Evolutionary conservation across 2,113 vertebrate genomes (phyloP), one percentile per base, ranked within the genome.

Genomic region (Crypturellus undulatus): DNA sequence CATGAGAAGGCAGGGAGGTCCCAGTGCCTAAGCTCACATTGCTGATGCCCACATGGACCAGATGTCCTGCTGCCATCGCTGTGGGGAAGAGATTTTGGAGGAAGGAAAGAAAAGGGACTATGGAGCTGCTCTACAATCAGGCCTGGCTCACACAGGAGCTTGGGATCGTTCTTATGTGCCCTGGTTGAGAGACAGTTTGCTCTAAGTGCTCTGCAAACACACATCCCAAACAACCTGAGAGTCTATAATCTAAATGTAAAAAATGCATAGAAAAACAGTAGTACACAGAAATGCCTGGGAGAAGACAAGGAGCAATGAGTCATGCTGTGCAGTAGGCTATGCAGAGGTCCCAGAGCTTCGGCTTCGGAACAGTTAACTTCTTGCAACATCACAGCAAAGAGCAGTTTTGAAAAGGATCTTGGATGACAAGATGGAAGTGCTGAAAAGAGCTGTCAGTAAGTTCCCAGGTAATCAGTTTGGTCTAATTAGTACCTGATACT

Each of bases 341-440:
- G 40, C 43, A 70, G 32, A 25, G 34, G 16, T 51, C 47, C 26
- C 45, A 51, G 22, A 49, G 16, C 32, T 26, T 34, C 32, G 18
- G n/a, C n/a, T 70, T n/a, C 68, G 22, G 11, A 70, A 24, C 25
- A 51, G 10, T 34, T 34, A 51, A 51, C n/a, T 70, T 49, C 45
- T n/a, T 51, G 47, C 45, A 51, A 47, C 47, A 70, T 19, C n/a
- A 51, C 22, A n/a, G 67, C 32, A 49, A 49, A 49, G 38, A 32
- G 12, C 4, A 69, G 43, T 49, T 49, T n/a, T 34, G 17, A 34
- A 34, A 24, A 58, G 1, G 13, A 51, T 8, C 3, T 1, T 51
- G 20, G 40, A 10, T 20, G 22, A 77, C 0, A 0, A 0, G 16
- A 45, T 10, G 36, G 7, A 70, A 73, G 42, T 40, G 13, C 6